Evolutionary conservation across 2,113 vertebrate genomes (phyloP), one percentile per base, ranked within the genome.

Genomic region (Larimichthys crocea): DNA sequence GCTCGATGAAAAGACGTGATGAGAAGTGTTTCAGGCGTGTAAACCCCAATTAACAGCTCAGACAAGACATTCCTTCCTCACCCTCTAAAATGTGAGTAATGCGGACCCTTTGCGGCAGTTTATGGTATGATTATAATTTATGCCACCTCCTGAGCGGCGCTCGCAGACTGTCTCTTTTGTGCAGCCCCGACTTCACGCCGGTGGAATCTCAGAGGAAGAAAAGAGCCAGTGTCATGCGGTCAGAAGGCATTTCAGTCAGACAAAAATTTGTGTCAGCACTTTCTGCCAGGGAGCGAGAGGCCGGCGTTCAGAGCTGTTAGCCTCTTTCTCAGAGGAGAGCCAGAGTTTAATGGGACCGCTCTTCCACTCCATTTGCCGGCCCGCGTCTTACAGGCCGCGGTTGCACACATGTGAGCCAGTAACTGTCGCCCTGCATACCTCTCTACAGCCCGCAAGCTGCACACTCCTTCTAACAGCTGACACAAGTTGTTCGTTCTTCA

Each of bases 141-240:
- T 68, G 87, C 85, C 90, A 85, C 85, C 87, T 84, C 83, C 85
- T 79, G 46, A 84, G 79, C 74, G 42, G 76, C 74, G 6, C 70
- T 53, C 7, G 11, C 86, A 79, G 35, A 89, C 88, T 86, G 86
- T 85, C 68, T 88, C 89, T 79, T 88, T 91, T 93, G 91, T 92
- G 85, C 14, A 66, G 79, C 61, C 40, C 3, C 4, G 1, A 76
- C 80, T 88, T 88, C 74, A 79, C 44, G 20, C 67, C 76, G 19
- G 42, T 12, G 79, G 83, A 88, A 82, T 87, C 91, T 83, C 74
- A 35, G 56, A 70, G 80, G 78, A 84, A 91, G 89, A 93, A 92
- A 92, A 91, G 93, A 86, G 87, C 87, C 88, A 87, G 92, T 92
- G 92, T 94, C 92, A 77, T 63, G 86, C 26, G 88, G 89, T 92